These are phyloP conservation scores for Ophion ellenae DNA, from an alignment of 2,888 invertebrate genomes.

Conservation along the genomic window DNA sequence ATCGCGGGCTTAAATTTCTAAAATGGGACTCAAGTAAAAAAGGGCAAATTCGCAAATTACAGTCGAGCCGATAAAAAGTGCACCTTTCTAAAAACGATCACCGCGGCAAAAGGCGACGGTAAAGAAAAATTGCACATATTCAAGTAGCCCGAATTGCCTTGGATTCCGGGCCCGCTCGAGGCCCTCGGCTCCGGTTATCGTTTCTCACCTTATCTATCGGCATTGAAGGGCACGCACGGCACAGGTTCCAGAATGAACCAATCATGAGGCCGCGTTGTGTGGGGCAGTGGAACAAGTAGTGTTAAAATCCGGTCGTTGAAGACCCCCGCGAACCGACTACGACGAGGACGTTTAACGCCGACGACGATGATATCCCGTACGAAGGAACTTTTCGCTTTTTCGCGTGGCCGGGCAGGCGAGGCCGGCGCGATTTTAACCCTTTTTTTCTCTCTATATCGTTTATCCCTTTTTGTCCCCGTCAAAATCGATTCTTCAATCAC, in stretches of 20 bases:
- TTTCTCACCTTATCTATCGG: slow-evolving; percentile 95
- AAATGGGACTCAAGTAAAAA: no score
- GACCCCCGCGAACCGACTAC: slow-evolving; percentile 71
- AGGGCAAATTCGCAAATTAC: no score
- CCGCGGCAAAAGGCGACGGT: no score
- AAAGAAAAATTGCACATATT: no score
- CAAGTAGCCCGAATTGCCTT: no score
- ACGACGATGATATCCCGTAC: slow-evolving; percentile 60
- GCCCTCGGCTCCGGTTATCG: not conserved
- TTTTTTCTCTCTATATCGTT: slow-evolving; percentile 32
- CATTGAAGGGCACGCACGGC: slow-evolving; percentile 98
- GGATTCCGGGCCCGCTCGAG: no score
- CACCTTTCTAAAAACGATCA: no score
- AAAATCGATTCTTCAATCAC: not conserved
- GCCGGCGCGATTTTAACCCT: slow-evolving; percentile 37
- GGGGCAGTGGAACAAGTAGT: slow-evolving; percentile 81
- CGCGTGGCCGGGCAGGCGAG: slow-evolving; percentile 20
- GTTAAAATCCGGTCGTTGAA: slow-evolving; percentile 75
- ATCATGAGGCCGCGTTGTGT: slow-evolving; percentile 89
- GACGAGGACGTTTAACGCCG: slow-evolving; percentile 66
- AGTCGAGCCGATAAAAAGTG: no score
- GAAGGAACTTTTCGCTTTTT: not conserved
- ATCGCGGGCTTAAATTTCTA: not conserved
- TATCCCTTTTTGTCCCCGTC: slow-evolving; percentile 13
- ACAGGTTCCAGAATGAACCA: slow-evolving; percentile 98